These are phyloP conservation scores for Polydrusus tereticollis DNA, from an alignment of 2,888 invertebrate genomes.

Conservation along the genomic window DNA sequence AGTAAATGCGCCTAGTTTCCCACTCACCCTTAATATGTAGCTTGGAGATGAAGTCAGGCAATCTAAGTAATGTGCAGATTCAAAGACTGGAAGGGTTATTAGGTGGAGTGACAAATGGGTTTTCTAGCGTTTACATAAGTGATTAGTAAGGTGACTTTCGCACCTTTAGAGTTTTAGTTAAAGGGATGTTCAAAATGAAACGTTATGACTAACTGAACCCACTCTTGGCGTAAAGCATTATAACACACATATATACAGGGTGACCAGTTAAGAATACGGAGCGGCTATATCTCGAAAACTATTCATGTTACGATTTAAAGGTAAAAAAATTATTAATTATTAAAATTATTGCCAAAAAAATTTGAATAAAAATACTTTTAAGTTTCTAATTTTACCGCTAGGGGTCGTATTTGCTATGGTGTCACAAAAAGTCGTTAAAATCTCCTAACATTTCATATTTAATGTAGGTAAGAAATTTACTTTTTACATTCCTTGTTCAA, in stretches of 20 bases:
- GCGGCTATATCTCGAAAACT: too few species aligned
- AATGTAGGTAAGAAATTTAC: too few species aligned
- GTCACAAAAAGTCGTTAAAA: too few species aligned
- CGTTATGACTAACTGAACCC: slow-evolving; percentile 9
- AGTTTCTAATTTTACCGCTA: too few species aligned
- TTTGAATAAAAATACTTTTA: too few species aligned
- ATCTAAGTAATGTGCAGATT: slow-evolving; percentile 41
- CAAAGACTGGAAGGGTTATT: slow-evolving; percentile 41
- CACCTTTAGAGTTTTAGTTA: slow-evolving; percentile 32
- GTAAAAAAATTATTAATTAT: not conserved
- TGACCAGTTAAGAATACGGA: too few species aligned
- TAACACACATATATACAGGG: too few species aligned
- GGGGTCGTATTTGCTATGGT: too few species aligned
- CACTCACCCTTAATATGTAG: slow-evolving; percentile 10
- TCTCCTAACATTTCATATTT: too few species aligned
- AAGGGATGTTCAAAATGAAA: slow-evolving; percentile 6
- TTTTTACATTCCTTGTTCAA: too few species aligned
- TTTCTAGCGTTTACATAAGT: slow-evolving; percentile 43
- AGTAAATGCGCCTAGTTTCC: not conserved
- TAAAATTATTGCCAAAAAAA: not conserved
- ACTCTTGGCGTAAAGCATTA: not conserved
- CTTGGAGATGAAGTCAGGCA: slow-evolving; percentile 31
- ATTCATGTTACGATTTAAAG: too few species aligned
- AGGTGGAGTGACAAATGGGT: slow-evolving; percentile 44
- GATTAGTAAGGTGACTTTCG: slow-evolving; percentile 37